Base-by-base conservation (phyloP, 2,888 invertebrate genomes). In the Toxonevra muliebris region DNA sequence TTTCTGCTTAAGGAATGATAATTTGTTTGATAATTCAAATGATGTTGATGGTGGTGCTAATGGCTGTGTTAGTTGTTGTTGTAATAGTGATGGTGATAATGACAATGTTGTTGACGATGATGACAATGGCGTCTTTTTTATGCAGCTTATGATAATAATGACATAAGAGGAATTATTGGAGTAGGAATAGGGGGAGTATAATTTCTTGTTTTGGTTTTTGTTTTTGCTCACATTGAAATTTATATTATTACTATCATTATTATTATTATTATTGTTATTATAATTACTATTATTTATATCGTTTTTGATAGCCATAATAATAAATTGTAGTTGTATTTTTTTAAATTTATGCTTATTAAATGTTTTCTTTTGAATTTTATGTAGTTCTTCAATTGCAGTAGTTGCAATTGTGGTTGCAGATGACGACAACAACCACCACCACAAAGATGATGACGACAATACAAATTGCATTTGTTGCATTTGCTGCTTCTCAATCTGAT, bases 331-430 rank as follows among this genome's bases (percentile, higher is more conserved):
- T 30, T 30, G 30, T 79, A 77, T 76, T 76, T 75, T 72, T 73
- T 79, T 79, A 75, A 79, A 72, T 76, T 76, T 76, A 76, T 81
- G 71, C 70, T 75, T 74, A 73, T 75, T 74, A 73, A 75, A 74
- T 72, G 75, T 74, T 68, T 71, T 75, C 71, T 68, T 69, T 61
- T 73, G 70, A 57, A 65, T 65, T 68, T 72, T 68, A 65, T 71
- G 68, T 71, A 71, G 72, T 69, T 59, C 66, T 69, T 72, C 67
- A 67, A 64, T 69, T 70, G 72, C 69, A 73, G 61, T 66, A 75
- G 58, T 50, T 69, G 66, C 13, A 66, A 60, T 12, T 53, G 60
- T 61, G 71, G 69, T 67, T 73, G 69, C 65, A 70, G 71, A 59
- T 71, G 68, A 65, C 71, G 68, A 58, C 70, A 71, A 61, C 61